These are phyloP conservation scores for Siniperca obscura DNA, from an alignment of 2,797 vertebrate genomes.

Conservation along the genomic window DNA sequence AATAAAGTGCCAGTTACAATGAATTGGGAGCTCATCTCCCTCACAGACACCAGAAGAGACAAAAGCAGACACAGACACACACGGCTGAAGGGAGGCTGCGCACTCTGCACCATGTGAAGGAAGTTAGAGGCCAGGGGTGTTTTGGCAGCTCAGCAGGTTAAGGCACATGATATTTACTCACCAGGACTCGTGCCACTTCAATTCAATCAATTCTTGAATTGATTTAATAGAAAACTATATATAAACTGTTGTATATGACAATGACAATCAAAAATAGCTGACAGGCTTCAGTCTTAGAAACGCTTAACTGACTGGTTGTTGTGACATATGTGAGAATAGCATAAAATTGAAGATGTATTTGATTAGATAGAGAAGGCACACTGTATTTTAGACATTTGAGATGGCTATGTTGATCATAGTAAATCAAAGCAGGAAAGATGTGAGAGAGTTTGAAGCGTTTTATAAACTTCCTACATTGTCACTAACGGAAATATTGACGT, in stretches of 20 bases:
- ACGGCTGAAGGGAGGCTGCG: constrained; percentile 43
- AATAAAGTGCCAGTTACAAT: constrained; percentile 61
- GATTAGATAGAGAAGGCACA: background rate
- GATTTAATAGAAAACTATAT: background rate
- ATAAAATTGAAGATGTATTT: background rate
- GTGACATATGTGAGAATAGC: background rate
- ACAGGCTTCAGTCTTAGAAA: background rate
- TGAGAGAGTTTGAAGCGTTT: background rate
- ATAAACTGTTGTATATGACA: background rate
- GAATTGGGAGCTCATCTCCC: constrained; percentile 66
- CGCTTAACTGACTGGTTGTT: background rate
- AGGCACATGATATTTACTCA: constrained; percentile 33
- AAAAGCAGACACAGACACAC: constrained; percentile 59
- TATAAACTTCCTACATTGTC: background rate
- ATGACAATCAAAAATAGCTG: background rate
- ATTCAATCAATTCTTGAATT: constrained; percentile 16
- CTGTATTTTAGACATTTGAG: background rate
- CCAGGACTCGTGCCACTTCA: background rate
- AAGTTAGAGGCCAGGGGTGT: constrained; percentile 32
- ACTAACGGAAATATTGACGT: background rate
- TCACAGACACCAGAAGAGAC: constrained; percentile 53
- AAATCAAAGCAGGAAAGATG: background rate
- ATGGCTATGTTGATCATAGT: background rate
- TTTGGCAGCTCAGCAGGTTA: constrained; percentile 28
- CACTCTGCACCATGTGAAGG: constrained; percentile 31